Conservation (phyloP, 2,113 vertebrate species). For the Rhabdornis inornatus region DNA sequence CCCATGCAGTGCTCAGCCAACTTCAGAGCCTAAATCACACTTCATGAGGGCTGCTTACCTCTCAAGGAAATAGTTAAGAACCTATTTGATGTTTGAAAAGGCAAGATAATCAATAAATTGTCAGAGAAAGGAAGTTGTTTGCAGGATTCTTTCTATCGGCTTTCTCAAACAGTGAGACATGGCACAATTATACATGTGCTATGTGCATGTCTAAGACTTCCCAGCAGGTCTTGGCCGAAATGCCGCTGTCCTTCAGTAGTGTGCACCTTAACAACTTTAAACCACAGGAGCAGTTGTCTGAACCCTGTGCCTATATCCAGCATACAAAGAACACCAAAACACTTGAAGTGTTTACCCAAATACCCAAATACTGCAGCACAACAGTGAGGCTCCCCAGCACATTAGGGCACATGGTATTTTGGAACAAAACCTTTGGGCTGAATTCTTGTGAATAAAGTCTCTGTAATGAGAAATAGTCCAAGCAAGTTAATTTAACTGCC, state of each 20-base stretch:
- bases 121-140: not conserved
- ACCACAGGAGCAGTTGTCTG: not conserved
- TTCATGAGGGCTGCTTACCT: not conserved
- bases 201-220: not conserved
- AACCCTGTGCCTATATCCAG: not conserved
- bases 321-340: not conserved
- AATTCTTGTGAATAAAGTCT: not conserved
- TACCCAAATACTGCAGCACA: not conserved
- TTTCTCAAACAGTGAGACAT: not conserved
- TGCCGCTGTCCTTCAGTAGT: not conserved
- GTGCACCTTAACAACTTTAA: not conserved
- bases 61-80: not conserved
- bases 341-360: not conserved
- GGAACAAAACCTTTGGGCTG: not conserved
- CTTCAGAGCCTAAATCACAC: not conserved
- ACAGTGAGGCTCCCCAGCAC: not conserved
- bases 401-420: not conserved
- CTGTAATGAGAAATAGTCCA: not conserved
- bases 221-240: not conserved
- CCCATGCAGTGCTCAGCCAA: fast-evolving
- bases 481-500: not conserved
- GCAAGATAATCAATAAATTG: not conserved
- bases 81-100: not conserved
- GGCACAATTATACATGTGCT: fast-evolving
- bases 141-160: not conserved